Evolutionary conservation across 2,888 invertebrate species (phyloP), one percentile per base, ranked within the genome.

Genomic region (Meliscaeva auricollis): DNA sequence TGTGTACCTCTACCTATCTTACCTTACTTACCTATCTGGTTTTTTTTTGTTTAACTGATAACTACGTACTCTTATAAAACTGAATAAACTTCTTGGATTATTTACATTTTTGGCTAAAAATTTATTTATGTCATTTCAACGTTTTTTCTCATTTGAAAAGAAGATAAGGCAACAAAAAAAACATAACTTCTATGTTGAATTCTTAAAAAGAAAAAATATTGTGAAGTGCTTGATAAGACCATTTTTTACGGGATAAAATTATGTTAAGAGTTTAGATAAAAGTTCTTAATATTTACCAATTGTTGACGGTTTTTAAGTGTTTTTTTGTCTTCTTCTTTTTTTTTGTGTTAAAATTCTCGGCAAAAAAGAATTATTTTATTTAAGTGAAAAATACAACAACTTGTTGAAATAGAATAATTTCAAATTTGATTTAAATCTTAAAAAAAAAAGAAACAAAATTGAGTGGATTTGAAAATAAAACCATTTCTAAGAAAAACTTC

Each of bases 21-120:
- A 26, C 26, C 26, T 26, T 26, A 26, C 26, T 26, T 26, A 26
- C 26, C 26, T 26, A 26, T 26, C 26, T 26, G 4, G 26, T 26
- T 26, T 26, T 26, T 26, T 22, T 48, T 11, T 52, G 0, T 54
- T 4, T 15, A 54, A 64, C 8, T 64, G 30, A 62, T 30, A 46
- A 46, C 44, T n/a, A 41, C n/a, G n/a, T n/a, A 26, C 13, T 15
- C 26, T n/a, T n/a, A 11, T 7, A 62, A 62, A 62, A 46, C 6
- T 62, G 9, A 32, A 46, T 13, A 30, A 41, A 60, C 41, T 62
- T 44, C 44, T 64, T 64, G 64, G 64, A 64, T 46, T 64, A 32
- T 46, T 64, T 17, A n/a, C 6, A 3, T 46, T 46, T 26, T 8
- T 22, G n/a, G 8, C n/a, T 52, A 15, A 2, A 15, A 30, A n/a